These are phyloP conservation scores for Papilio protenor DNA, from an alignment of 2,888 invertebrate species.

Conservation along the genomic window DNA sequence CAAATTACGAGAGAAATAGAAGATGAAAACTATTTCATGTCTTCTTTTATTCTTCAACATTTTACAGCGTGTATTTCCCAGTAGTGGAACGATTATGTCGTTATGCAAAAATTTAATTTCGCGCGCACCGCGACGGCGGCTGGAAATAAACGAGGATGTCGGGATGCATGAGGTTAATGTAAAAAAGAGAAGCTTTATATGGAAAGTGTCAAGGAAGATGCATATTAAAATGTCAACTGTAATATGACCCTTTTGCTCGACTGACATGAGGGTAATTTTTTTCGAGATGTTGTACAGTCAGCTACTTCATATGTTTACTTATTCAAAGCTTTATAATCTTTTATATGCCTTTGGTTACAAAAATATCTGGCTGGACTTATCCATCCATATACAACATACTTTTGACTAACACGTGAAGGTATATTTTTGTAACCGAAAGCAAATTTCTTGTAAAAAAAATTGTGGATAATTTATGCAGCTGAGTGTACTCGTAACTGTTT, in stretches of 20 bases:
- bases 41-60: background rate
- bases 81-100: background rate
- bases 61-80: slow-evolving; percentile 10
- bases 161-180: slow-evolving; percentile 19
- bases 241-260: background rate
- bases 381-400: no score
- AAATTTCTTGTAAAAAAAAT: no score
- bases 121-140: background rate
- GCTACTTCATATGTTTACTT: background rate
- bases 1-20: background rate
- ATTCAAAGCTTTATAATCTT: background rate
- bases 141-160: slow-evolving; percentile 2
- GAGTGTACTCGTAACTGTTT: no score
- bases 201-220: slow-evolving; percentile 18
- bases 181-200: slow-evolving; percentile 12
- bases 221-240: slow-evolving; percentile 11
- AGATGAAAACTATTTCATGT: background rate
- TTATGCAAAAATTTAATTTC: background rate
- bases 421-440: no score
- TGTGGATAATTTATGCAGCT: no score
- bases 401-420: no score
- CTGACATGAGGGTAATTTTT: background rate
- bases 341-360: no score
- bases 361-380: no score
- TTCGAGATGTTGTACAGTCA: background rate